Base-by-base conservation (phyloP, 2,797 vertebrate species). In the Coendou prehensilis region DNA sequence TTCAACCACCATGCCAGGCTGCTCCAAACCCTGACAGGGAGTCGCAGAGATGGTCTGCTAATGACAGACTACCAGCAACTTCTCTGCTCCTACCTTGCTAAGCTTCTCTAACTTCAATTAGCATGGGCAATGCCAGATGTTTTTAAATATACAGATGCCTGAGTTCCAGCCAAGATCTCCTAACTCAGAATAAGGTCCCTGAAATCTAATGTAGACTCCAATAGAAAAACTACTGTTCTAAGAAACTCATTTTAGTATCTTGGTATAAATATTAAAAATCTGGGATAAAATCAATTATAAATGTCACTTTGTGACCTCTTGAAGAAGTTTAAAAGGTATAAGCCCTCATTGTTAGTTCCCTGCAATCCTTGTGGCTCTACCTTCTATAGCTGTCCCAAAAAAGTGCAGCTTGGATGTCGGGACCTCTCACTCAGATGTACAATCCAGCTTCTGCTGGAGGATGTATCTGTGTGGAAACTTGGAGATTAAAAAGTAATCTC, bases 401-500 rank as follows among this genome's bases (percentile, higher is more conserved):
- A 84, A 52, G n/a, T 17, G 33, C 23, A 89, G 76, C 64, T 79
- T 45, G 15, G 37, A 9, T 75, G 45, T 89, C 57, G 47, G 85
- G 79, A 67, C 47, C 67, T 59, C 91, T 96, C 75, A 84, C 82
- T 52, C 56, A 37, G 50, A 93, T 14, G 50, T 1, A 83, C 17
- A 69, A 75, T 73, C 71, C 33, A 33, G 5, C 75, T 87, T 92
- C n/a, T 87, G 54, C 41, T 76, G n/a, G 7, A 61, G 52, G 79
- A 82, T 81, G 47, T 28, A 57, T 63, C 82, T 69, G 45, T 91
- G 84, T 84, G 88, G 87, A 83, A 56, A 64, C 2, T 0, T 47
- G 13, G 80, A 95, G 79, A 91, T 86, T 69, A 90, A 96, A 84
- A 3, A 93, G 76, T 84, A 41, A 96, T 76, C 96, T 78, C 89